Conservation (phyloP, 2,113 vertebrate genomes). For the Cyprinus carpio region DNA sequence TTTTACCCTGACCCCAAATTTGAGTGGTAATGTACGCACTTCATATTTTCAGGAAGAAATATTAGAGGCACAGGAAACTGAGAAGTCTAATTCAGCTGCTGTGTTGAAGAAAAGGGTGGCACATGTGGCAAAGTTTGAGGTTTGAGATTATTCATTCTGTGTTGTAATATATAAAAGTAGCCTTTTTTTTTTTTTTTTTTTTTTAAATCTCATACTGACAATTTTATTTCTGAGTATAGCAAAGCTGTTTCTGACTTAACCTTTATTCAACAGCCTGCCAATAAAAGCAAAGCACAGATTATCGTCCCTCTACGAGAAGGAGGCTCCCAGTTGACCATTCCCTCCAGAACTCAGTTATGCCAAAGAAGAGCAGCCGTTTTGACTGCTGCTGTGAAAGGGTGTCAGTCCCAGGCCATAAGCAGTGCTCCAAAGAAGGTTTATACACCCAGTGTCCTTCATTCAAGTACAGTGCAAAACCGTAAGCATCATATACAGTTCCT, state of each 20-base stretch:
- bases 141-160: neutral
- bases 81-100: slow-evolving; percentile 47
- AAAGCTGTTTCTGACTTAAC: neutral
- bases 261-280: slow-evolving; percentile 47
- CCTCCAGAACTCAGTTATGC: slow-evolving; percentile 56
- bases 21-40: neutral
- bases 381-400: slow-evolving; percentile 62
- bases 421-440: slow-evolving; percentile 51
- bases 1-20: neutral
- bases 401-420: slow-evolving; percentile 63
- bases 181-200: too few relatives aligned
- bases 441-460: slow-evolving; percentile 30
- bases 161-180: too few relatives aligned
- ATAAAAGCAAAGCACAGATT: slow-evolving; percentile 65
- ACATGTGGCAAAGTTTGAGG: slow-evolving; percentile 69
- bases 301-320: slow-evolving; percentile 63
- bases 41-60: slow-evolving; percentile 19
- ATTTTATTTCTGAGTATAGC: neutral
- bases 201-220: neutral
- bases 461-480: slow-evolving; percentile 61
- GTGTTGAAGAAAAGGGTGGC: slow-evolving; percentile 73
- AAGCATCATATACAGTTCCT: slow-evolving; percentile 43
- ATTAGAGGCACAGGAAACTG: slow-evolving; percentile 45
- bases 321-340: slow-evolving; percentile 22
- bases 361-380: slow-evolving; percentile 63